Conservation (phyloP, 1,140 invertebrate genomes). For the Paramacrobiotus metropolitanus region DNA sequence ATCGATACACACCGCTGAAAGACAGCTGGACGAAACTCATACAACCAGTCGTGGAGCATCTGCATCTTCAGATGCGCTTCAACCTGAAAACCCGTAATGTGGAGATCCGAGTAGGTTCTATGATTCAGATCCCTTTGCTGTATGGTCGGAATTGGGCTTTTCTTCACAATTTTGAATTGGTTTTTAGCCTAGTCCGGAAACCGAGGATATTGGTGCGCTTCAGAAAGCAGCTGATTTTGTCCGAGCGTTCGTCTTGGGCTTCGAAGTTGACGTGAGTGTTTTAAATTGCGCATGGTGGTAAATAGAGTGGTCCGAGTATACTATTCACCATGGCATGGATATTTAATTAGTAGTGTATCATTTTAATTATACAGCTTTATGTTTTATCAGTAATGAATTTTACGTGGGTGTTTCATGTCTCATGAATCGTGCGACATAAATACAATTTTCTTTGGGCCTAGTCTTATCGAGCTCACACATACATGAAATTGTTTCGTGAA, state of each 20-base stretch:
- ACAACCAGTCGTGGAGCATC: constrained; percentile 76
- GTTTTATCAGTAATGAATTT: no score
- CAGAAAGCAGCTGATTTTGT: constrained; percentile 98
- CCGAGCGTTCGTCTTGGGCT: constrained; percentile 80
- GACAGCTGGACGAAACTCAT: constrained; percentile 95
- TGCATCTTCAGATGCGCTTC: constrained; percentile 77
- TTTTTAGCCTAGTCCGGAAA: constrained; percentile 36
- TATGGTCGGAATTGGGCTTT: constrained; percentile 3
- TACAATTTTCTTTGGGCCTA: no score
- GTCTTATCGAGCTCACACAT: no score
- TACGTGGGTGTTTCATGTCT: no score
- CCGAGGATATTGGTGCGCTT: constrained; percentile 60
- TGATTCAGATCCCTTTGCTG: not conserved
- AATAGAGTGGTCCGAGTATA: no score
- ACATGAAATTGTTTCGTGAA: no score
- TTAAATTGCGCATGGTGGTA: no score
- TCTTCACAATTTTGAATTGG: constrained; percentile 6
- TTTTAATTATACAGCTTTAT: no score
- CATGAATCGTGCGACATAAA: no score
- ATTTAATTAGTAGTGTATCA: no score
- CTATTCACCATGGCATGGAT: no score
- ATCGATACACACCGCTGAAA: constrained; percentile 72
- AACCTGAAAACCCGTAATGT: constrained; percentile 75
- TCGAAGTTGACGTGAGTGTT: constrained; percentile 54
- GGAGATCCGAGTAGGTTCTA: constrained; percentile 37